Evolutionary conservation across 2,888 invertebrate genomes (phyloP).

Genomic region (Megalurothrips usitatus): DNA sequence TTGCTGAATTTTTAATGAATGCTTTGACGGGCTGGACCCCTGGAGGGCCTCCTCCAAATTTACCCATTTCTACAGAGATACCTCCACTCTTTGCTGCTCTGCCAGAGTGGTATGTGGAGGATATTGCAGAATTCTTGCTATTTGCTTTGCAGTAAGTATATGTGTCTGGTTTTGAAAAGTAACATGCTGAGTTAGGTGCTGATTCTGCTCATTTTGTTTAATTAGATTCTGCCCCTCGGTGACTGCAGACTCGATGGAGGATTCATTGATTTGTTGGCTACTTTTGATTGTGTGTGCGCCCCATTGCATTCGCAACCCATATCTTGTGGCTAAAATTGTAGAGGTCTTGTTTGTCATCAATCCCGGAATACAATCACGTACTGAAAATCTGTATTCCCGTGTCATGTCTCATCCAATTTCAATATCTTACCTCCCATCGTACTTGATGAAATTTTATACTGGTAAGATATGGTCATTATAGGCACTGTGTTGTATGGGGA

Average conservation of each 20-base stretch:
- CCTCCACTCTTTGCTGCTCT: constrained; percentile 79
- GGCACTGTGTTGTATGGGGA: background rate
- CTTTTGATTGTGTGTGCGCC: constrained; percentile 86
- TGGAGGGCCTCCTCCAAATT: constrained; percentile 45
- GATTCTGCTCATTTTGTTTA: constrained; percentile 38
- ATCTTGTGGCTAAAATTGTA: constrained; percentile 92
- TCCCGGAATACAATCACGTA: constrained; percentile 49
- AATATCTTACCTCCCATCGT: constrained; percentile 75
- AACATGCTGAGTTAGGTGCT: background rate
- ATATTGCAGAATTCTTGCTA: constrained; percentile 91
- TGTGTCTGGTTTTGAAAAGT: constrained; percentile 4
- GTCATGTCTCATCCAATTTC: constrained; percentile 86
- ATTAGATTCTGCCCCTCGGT: constrained; percentile 69
- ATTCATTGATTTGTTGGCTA: constrained; percentile 81
- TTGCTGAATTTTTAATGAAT: constrained; percentile 70
- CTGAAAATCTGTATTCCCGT: constrained; percentile 60
- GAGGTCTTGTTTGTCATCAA: constrained; percentile 64
- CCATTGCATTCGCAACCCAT: constrained; percentile 90
- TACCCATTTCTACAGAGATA: constrained; percentile 57
- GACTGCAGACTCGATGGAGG: constrained; percentile 71
- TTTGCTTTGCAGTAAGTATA: constrained; percentile 84
- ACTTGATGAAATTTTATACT: constrained; percentile 97
- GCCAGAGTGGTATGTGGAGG: constrained; percentile 97
- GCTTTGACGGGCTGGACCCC: constrained; percentile 56
- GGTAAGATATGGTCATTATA: constrained; percentile 43